Evolutionary conservation across 2,113 vertebrate genomes (phyloP).

Genomic region (Stigmatopora argus): DNA sequence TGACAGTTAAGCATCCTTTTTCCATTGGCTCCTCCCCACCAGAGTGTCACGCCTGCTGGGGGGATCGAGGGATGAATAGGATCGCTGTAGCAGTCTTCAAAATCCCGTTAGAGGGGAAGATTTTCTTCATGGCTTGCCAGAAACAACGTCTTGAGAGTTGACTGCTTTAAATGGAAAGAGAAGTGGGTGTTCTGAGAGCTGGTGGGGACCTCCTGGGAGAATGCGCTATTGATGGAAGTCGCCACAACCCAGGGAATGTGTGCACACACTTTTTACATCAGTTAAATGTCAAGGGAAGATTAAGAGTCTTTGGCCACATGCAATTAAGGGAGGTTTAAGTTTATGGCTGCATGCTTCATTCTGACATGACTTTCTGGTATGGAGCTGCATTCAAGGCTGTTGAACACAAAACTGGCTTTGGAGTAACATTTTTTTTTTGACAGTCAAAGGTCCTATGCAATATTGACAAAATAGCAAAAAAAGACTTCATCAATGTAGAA

Average conservation of each 20-base stretch:
- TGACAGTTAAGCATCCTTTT: constrained; percentile 10
- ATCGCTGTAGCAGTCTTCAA: constrained; percentile 29
- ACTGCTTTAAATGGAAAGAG: constrained; percentile 33
- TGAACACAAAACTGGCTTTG: constrained; percentile 3
- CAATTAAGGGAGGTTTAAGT: constrained; percentile 14
- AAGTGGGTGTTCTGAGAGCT: constrained; percentile 38
- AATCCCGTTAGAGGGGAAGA: constrained; percentile 50
- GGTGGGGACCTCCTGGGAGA: constrained; percentile 10
- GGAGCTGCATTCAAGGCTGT: constrained; percentile 3
- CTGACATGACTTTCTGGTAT: constrained; percentile 8
- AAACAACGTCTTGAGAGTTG: constrained; percentile 37
- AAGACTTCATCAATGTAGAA: no score
- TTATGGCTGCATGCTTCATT: constrained; percentile 10
- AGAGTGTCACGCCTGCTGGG: constrained; percentile 24
- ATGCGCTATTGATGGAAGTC: constrained; percentile 33
- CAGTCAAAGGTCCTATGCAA: no score
- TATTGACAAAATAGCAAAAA: no score
- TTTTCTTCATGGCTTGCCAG: constrained; percentile 50
- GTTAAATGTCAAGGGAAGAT: constrained; percentile 13
- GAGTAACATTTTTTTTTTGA: constrained; percentile 9
- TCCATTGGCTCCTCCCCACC: constrained; percentile 2
- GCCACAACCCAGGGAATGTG: constrained; percentile 12
- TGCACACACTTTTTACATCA: constrained; percentile 22
- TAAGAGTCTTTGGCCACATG: constrained; percentile 18
- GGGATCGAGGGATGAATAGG: constrained; percentile 29